Evolutionary conservation across 2,113 vertebrate genomes (phyloP).

Genomic region (Antechinus stuartii): DNA sequence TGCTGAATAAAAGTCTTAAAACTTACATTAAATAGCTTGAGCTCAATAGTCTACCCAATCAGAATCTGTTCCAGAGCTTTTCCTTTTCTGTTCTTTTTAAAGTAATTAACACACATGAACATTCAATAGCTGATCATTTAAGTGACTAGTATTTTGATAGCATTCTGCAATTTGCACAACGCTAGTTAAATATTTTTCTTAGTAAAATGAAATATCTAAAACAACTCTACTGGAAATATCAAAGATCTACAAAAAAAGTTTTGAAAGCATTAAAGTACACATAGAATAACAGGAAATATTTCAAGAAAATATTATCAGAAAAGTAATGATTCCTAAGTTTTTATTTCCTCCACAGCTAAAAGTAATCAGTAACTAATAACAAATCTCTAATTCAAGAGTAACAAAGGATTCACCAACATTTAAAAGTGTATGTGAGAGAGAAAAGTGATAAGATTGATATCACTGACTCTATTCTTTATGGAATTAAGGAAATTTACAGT

Average conservation of each 20-base stretch:
- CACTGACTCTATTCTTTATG: constrained; percentile 37
- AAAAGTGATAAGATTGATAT: constrained; percentile 29
- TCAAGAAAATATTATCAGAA: constrained; percentile 56
- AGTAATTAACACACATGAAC: background rate
- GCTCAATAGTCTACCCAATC: constrained; percentile 44
- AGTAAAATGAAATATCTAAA: constrained; percentile 67
- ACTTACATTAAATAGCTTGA: background rate
- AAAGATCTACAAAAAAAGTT: constrained; percentile 54
- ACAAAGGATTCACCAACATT: constrained; percentile 52
- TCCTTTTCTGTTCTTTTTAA: background rate
- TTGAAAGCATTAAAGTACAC: constrained; percentile 60
- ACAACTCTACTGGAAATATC: constrained; percentile 55
- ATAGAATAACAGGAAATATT: constrained; percentile 57
- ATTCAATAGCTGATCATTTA: constrained; percentile 58
- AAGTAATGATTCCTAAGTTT: constrained; percentile 55
- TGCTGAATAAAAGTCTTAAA: constrained; percentile 39
- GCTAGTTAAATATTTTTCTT: constrained; percentile 55
- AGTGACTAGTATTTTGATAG: constrained; percentile 30
- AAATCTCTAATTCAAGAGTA: constrained; percentile 41
- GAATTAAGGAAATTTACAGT: constrained; percentile 32
- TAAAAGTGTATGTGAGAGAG: constrained; percentile 1
- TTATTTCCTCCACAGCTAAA: constrained; percentile 52
- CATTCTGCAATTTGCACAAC: constrained; percentile 42
- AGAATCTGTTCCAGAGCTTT: constrained; percentile 55
- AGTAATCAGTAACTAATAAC: constrained; percentile 57